Evolutionary conservation across 2,888 invertebrate species (phyloP).

Genomic region (Platycheirus albimanus): DNA sequence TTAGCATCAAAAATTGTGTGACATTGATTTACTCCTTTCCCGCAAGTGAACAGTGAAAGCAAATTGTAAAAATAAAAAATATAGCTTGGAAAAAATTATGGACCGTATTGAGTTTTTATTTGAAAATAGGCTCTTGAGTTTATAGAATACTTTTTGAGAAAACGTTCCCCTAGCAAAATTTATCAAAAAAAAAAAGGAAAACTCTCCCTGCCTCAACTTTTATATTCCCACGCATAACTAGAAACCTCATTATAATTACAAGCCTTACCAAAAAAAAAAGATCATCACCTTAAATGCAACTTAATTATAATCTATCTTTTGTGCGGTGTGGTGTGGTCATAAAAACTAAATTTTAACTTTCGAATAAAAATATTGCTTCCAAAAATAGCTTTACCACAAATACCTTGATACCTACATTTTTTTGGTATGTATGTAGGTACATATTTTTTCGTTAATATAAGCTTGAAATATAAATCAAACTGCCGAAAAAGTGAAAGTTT

Average conservation of each 20-base stretch:
- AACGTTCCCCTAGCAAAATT: no score
- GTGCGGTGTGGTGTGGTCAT: constrained; percentile 61
- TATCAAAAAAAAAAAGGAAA: not conserved
- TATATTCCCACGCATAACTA: not conserved
- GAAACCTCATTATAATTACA: not conserved
- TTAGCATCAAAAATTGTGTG: no score
- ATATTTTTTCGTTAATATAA: constrained; percentile 33
- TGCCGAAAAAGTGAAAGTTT: constrained; percentile 83
- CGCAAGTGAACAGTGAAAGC: no score
- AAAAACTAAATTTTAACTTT: constrained; percentile 74
- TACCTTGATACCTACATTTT: not conserved
- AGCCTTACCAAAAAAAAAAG: constrained; percentile 34
- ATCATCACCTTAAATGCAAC: constrained; percentile 47
- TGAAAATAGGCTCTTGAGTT: no score
- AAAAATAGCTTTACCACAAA: constrained; percentile 11
- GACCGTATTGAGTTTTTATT: no score
- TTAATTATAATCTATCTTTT: constrained; percentile 69
- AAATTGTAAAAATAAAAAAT: no score
- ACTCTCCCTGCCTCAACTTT: not conserved
- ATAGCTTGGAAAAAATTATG: no score
- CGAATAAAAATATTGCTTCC: constrained; percentile 60
- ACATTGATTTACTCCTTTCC: no score
- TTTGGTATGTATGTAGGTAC: not conserved
- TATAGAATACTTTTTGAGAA: no score
- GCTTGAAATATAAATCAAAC: constrained; percentile 74